Percentiles rank a stretch among this genome's conserved stretches.
phyloP scores from a whole-genome alignment of 2,113 vertebrate species.

The Himantopus leucocephalus region DNA sequence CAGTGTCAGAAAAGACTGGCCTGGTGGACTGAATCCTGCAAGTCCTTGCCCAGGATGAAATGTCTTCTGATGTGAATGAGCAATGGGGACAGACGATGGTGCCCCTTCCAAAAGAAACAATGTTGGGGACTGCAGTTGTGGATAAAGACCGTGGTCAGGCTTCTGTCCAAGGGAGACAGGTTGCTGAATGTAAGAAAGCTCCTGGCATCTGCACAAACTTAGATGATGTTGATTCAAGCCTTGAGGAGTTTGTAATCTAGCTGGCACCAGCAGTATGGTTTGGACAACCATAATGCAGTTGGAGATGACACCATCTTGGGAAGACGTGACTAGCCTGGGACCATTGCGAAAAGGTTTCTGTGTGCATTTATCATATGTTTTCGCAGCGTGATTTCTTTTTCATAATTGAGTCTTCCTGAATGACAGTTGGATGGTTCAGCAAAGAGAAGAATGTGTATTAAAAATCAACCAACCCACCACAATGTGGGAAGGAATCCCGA shows the following conservation, averaged over 20 bases:
- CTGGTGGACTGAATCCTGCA: background rate
- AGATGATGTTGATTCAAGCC: background rate
- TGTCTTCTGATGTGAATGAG: background rate
- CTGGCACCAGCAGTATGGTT: background rate
- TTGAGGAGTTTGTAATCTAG: background rate
- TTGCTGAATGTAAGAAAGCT: background rate
- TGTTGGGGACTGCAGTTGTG: background rate
- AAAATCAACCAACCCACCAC: background rate
- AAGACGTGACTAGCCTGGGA: background rate
- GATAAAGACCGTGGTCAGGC: background rate
- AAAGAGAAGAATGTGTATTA: background rate
- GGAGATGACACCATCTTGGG: background rate
- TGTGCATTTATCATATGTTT: background rate
- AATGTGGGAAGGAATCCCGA: background rate
- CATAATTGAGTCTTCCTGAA: background rate
- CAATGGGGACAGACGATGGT: background rate
- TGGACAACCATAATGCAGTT: background rate
- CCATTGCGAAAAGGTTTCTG: background rate
- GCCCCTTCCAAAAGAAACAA: background rate
- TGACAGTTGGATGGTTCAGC: background rate
- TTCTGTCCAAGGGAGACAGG: background rate
- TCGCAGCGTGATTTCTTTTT: background rate
- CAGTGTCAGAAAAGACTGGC: background rate
- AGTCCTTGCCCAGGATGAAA: background rate
- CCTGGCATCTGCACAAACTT: background rate